Evolutionary conservation across 2,113 vertebrate species (phyloP).

Genomic region (Prietella phreatophila): DNA sequence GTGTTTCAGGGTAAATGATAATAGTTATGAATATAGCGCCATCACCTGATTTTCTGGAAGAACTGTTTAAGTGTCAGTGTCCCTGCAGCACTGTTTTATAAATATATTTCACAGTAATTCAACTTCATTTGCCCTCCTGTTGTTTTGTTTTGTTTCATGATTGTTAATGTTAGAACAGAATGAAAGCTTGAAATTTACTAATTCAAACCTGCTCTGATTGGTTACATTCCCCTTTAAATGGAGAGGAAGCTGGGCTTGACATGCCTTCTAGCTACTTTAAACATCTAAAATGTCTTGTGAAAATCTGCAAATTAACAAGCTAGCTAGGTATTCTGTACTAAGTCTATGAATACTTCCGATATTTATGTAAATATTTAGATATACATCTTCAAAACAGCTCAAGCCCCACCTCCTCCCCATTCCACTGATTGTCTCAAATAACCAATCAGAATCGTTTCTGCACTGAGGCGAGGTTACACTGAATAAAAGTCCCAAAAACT

Average conservation of each 20-base stretch:
- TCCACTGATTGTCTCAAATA: background rate
- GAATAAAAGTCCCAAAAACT: background rate
- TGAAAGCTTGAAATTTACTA: background rate
- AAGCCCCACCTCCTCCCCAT: background rate
- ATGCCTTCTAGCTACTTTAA: background rate
- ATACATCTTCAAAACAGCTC: background rate
- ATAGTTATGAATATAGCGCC: background rate
- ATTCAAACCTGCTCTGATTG: background rate
- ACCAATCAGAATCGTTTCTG: background rate
- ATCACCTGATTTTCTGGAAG: constrained; percentile 29
- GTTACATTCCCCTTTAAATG: background rate
- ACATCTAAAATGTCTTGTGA: background rate
- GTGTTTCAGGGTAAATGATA: background rate
- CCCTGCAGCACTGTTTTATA: background rate
- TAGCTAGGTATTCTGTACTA: background rate
- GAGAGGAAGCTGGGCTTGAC: background rate
- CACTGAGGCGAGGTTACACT: background rate
- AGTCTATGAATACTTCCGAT: background rate
- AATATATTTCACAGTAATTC: background rate
- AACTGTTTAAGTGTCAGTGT: background rate
- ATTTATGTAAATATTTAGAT: background rate
- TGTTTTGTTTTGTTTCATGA: background rate
- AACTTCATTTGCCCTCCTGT: background rate
- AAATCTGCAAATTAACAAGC: background rate
- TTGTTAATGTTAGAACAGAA: background rate